A percentile compares a stretch with the other conserved stretches of the same genome.
phyloP scores from a whole-genome alignment of 2,888 invertebrate species.

The Orthonychiurus folsomi region DNA sequence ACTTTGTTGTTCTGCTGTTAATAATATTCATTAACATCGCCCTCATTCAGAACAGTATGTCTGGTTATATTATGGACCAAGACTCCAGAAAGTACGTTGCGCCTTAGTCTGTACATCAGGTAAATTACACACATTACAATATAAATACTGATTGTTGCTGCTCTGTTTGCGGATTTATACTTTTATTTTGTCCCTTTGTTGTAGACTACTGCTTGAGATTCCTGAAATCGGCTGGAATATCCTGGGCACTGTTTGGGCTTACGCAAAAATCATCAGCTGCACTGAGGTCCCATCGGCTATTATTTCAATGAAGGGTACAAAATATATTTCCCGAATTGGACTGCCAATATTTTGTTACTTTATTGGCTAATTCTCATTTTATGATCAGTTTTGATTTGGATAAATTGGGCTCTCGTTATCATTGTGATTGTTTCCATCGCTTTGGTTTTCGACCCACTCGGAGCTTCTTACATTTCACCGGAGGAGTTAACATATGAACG shows the following conservation, averaged over 20 bases:
- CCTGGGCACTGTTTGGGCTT: slow-evolving; percentile 73
- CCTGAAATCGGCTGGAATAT: slow-evolving; percentile 71
- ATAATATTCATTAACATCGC: slow-evolving; percentile 44
- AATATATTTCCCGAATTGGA: neutral
- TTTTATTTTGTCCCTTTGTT: too few species aligned
- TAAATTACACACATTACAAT: slow-evolving; percentile 15
- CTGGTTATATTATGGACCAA: slow-evolving; percentile 40
- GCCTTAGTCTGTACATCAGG: slow-evolving; percentile 38
- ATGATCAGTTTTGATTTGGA: slow-evolving; percentile 58
- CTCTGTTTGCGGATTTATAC: too few species aligned
- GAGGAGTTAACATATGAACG: slow-evolving; percentile 47
- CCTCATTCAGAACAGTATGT: slow-evolving; percentile 42
- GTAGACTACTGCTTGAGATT: slow-evolving; percentile 63
- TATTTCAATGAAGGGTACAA: slow-evolving; percentile 57
- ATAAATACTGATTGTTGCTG: slow-evolving; percentile 7
- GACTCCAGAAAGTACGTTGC: slow-evolving; percentile 35
- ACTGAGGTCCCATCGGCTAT: slow-evolving; percentile 49
- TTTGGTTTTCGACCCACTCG: slow-evolving; percentile 73
- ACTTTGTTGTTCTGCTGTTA: slow-evolving; percentile 42
- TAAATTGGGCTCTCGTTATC: slow-evolving; percentile 67
- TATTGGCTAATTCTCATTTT: neutral
- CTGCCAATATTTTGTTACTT: slow-evolving; percentile 10
- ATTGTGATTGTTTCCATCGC: slow-evolving; percentile 65
- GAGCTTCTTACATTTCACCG: slow-evolving; percentile 42
- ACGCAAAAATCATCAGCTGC: slow-evolving; percentile 59